Conservation (phyloP, 30 jellyfish, hydroid and myxozoan genomes). For the Euphysa ruthae region DNA sequence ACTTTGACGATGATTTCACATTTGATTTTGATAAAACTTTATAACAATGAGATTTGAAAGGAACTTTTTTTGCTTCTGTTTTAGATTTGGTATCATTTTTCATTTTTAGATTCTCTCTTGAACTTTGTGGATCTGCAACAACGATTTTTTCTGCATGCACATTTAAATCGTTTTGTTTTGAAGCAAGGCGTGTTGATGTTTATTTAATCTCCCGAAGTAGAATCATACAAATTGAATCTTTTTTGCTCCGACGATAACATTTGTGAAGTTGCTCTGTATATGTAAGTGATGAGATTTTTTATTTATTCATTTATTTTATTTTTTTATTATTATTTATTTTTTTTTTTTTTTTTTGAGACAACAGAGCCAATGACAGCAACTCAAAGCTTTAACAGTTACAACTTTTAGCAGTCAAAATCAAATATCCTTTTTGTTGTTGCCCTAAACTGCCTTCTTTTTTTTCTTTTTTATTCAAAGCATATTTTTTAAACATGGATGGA, state of each 20-base stretch:
- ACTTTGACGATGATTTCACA: too few species aligned
- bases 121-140: slow-evolving; percentile 18
- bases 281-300: background rate
- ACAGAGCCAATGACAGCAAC: too few species aligned
- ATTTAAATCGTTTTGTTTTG: background rate
- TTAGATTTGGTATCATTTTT: background rate
- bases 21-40: background rate
- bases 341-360: too few species aligned
- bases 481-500: background rate
- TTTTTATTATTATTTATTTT: too few species aligned
- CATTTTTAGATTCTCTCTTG: slow-evolving; percentile 13
- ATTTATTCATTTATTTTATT: slow-evolving; percentile 17
- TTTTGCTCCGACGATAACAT: slow-evolving; percentile 4
- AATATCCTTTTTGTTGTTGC: slow-evolving; percentile 25
- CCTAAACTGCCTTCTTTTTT: slow-evolving; percentile 13
- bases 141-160: background rate
- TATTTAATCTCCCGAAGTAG: background rate
- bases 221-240: slow-evolving; percentile 13
- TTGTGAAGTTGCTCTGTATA: slow-evolving; percentile 25
- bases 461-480: slow-evolving; percentile 1
- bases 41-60: background rate
- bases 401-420: slow-evolving; percentile 12
- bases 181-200: background rate
- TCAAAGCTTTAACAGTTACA: slow-evolving; percentile 18
- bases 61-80: background rate